These are phyloP conservation scores for Melikaiella ostensackeni DNA, from an alignment of 2,888 invertebrate genomes.

Conservation along the genomic window DNA sequence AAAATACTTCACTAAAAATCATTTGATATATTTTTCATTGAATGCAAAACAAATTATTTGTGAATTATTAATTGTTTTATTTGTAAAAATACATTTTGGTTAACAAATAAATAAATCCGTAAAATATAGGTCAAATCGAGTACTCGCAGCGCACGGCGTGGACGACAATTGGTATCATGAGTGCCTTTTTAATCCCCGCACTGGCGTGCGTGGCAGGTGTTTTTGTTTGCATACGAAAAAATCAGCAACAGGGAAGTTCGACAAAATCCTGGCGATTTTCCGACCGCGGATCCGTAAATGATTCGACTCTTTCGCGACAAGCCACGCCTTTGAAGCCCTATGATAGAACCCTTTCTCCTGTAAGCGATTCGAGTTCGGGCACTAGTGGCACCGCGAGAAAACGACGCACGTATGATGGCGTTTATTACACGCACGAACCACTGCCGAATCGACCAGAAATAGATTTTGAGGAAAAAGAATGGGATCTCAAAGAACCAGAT, in stretches of 20 bases:
- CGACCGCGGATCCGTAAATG: conserved; percentile 63
- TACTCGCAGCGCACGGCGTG: conserved; percentile 85
- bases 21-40: too few relatives aligned
- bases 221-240: conserved; percentile 61
- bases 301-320: conserved; percentile 54
- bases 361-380: conserved; percentile 47
- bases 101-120: conserved; percentile 18
- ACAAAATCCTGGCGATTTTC: conserved; percentile 72
- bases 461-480: conserved; percentile 89
- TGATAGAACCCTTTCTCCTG: conserved; percentile 44
- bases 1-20: too few relatives aligned
- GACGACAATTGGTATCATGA: conserved; percentile 85
- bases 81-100: background rate
- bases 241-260: conserved; percentile 58
- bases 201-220: conserved; percentile 60
- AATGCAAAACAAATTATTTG: too few relatives aligned
- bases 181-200: conserved; percentile 84
- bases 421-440: conserved; percentile 91
- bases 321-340: conserved; percentile 48
- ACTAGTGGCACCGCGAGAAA: conserved; percentile 80
- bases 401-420: conserved; percentile 87
- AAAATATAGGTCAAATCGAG: conserved; percentile 77
- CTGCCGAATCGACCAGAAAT: conserved; percentile 85
- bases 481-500: conserved; percentile 81
- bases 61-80: background rate